phyloP scores from a whole-genome alignment of 2,797 vertebrate species.

The Alectoris magna region DNA sequence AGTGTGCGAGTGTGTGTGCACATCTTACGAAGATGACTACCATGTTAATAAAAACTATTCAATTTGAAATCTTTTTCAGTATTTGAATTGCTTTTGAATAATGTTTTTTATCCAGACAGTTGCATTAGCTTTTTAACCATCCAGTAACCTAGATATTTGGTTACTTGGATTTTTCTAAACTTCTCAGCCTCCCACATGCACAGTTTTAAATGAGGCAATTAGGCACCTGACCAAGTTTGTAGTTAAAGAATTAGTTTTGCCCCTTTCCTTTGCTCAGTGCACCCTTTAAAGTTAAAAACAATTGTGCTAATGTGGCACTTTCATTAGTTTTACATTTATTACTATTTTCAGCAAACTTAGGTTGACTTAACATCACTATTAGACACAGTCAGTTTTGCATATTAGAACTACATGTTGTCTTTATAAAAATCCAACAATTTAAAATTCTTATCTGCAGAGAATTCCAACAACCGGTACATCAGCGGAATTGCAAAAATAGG shows the following conservation, averaged over 20 bases:
- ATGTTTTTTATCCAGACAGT: conserved; percentile 82
- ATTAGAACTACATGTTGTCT: conserved; percentile 59
- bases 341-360: conserved; percentile 62
- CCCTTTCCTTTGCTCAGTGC: conserved; percentile 56
- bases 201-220: conserved; percentile 78
- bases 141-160: conserved; percentile 74
- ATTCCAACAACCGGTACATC: conserved; percentile 63
- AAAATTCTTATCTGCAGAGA: conserved; percentile 64
- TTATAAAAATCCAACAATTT: conserved; percentile 58
- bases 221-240: conserved; percentile 71
- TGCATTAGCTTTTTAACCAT: conserved; percentile 83
- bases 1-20: conserved; percentile 88
- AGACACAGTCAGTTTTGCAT: conserved; percentile 61
- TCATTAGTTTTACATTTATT: conserved; percentile 64
- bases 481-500: conserved; percentile 66
- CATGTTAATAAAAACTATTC: conserved; percentile 99
- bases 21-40: conserved; percentile 94
- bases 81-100: conserved; percentile 87
- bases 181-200: conserved; percentile 53
- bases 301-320: conserved; percentile 71
- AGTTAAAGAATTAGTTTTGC: conserved; percentile 58
- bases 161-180: conserved; percentile 82
- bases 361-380: conserved; percentile 64
- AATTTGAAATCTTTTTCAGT: conserved; percentile 89
- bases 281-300: conserved; percentile 50